Evolutionary conservation across 2,888 invertebrate species (phyloP), one percentile per base, ranked within the genome.

Genomic region (Margaritifera margaritifera): DNA sequence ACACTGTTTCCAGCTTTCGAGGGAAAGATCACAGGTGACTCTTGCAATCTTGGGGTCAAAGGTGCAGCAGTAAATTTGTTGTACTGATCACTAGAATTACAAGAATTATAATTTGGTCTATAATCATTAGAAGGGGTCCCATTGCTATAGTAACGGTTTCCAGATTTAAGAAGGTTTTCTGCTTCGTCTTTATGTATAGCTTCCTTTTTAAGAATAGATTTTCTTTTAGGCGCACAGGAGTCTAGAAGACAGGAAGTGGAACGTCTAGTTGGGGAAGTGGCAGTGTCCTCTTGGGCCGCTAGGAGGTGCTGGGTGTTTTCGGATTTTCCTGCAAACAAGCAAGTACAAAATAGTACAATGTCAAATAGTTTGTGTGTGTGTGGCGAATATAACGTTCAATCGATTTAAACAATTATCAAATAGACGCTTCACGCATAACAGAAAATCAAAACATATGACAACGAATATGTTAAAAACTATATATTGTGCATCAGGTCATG

Each of bases 201-300:
- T 62, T 85, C 93, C 89, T 94, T 94, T 91, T 94, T 94, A 80
- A 94, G 90, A 86, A 95, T 94, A 77, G 94, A 94, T 89, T 94
- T 94, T 70, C 94, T 94, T 80, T 93, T 88, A 61, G 81, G 79
- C 22, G 80, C 78, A 63, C 82, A 79, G 67, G 78, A 71, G 55
- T 81, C 77, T n/a, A 79, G 64, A 20, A 82, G 73, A 19, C 80
- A 77, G 18, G 84, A 80, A 25, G 78, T 76, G n/a, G 83, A 80
- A 19, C 79, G 77, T n/a, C 65, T 67, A 20, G 65, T 68, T 8
- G 72, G 65, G 31, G 71, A 72, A 22, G 66, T 63, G 19, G 57
- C 62, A 24, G 59, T 54, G 18, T 69, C 67, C 18, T 78, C 68
- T 56, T 67, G 68, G 15, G 64, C 57, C 19, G 64, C 69, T 70